Conservation (phyloP, 2,797 vertebrate genomes). For the Pampus argenteus region DNA sequence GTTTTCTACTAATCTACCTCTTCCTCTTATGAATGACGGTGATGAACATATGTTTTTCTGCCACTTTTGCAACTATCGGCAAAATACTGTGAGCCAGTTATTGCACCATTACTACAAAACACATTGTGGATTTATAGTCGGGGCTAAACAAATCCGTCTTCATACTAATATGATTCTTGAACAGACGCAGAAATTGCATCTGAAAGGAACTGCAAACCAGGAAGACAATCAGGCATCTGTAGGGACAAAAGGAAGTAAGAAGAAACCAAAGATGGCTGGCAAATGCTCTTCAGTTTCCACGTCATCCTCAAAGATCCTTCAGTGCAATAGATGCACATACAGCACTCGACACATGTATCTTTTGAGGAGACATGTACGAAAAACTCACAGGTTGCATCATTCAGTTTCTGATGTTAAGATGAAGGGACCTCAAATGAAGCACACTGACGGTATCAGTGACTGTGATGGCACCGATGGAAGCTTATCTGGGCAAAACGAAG, state of each 20-base stretch:
- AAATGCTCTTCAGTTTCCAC: neutral
- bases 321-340: slow-evolving; percentile 87
- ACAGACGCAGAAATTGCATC: neutral
- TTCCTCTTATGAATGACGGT: slow-evolving; percentile 54
- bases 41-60: slow-evolving; percentile 66
- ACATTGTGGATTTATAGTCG: slow-evolving; percentile 38
- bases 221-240: neutral
- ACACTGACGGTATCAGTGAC: neutral
- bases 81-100: neutral
- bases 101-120: slow-evolving; percentile 45
- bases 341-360: slow-evolving; percentile 84
- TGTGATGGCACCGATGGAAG: slow-evolving; percentile 52
- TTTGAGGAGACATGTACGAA: slow-evolving; percentile 87
- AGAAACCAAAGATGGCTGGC: neutral
- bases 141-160: neutral
- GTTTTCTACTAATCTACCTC: slow-evolving; percentile 64
- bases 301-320: slow-evolving; percentile 67
- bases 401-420: slow-evolving; percentile 77
- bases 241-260: neutral
- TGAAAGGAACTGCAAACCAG: slow-evolving; percentile 1
- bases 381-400: slow-evolving; percentile 83
- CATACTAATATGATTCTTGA: slow-evolving; percentile 50
- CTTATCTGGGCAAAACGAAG: slow-evolving; percentile 72
- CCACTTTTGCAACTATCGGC: slow-evolving; percentile 72
- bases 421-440: slow-evolving; percentile 8